Conservation (phyloP, 2,113 vertebrate genomes). For the Entelurus aequoreus region DNA sequence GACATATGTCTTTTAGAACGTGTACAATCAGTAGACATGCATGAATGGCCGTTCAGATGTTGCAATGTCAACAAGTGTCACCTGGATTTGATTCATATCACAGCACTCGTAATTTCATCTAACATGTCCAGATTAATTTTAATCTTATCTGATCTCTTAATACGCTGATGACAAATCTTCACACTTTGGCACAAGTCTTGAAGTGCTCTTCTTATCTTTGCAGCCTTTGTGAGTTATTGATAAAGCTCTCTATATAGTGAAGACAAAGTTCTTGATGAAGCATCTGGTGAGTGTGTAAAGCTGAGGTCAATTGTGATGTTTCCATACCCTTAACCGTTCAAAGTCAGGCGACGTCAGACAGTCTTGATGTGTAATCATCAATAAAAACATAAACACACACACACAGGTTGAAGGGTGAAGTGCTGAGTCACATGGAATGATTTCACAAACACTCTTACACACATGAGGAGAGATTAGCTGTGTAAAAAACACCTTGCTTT, state of each 20-base stretch:
- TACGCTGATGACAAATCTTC: not conserved
- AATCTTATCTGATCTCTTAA: not conserved
- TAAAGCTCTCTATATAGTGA: not conserved
- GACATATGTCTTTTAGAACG: no score
- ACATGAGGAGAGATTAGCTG: constrained; percentile 9
- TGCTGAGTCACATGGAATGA: not conserved
- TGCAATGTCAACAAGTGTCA: no score
- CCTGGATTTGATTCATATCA: no score
- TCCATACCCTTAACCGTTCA: constrained; percentile 3
- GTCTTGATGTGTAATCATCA: not conserved
- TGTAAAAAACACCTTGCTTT: constrained; percentile 21
- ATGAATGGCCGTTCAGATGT: no score
- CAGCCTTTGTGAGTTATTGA: not conserved
- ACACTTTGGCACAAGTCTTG: no score
- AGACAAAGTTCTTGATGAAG: no score
- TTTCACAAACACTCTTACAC: not conserved
- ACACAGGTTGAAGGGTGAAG: not conserved
- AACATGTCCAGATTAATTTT: not conserved
- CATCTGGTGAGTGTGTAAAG: not conserved
- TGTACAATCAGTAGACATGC: no score
- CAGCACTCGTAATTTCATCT: no score
- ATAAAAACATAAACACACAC: not conserved
- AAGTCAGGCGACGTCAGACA: constrained; percentile 2
- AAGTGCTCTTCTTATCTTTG: not conserved
- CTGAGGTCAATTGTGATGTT: constrained; percentile 13